Conservation (phyloP, 53 echinoderm and acorn worm genomes). For the Holothuria scabra region DNA sequence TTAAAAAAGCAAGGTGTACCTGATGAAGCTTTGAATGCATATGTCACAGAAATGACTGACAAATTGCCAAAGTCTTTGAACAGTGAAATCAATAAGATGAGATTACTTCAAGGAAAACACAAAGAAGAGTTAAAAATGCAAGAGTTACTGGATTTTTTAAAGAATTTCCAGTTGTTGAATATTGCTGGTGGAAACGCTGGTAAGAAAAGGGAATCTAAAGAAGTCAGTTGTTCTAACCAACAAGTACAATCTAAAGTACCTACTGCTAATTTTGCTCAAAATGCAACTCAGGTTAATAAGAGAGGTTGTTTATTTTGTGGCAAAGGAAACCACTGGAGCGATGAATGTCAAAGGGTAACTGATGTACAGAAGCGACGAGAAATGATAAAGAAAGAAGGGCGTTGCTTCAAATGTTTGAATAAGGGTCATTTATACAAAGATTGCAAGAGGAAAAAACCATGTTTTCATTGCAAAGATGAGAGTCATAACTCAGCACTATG, state of each 20-base stretch:
- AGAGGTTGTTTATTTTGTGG: no score
- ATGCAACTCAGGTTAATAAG: no score
- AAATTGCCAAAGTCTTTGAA: conserved; percentile 6
- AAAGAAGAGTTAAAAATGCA: neutral
- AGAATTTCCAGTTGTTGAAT: neutral
- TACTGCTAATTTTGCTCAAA: no score
- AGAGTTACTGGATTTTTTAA: conserved; percentile 13
- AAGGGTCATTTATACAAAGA: conserved; percentile 14
- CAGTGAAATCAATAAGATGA: neutral
- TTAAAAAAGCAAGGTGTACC: conserved; percentile 15
- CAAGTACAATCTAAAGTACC: no score
- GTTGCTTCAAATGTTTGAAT: conserved; percentile 21
- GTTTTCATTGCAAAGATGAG: conserved; percentile 13
- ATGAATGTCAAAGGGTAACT: neutral
- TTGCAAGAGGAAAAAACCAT: conserved; percentile 7
- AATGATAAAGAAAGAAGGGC: conserved; percentile 14
- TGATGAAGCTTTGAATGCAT: conserved; percentile 16
- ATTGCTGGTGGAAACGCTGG: no score
- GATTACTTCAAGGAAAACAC: neutral
- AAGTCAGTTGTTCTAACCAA: no score
- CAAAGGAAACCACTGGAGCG: no score
- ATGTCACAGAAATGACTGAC: conserved; percentile 3
- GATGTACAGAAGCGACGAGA: neutral
- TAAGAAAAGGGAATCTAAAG: no score
- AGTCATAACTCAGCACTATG: conserved; percentile 1